Evolutionary conservation across 2,113 vertebrate genomes (phyloP).

Genomic region (Salvelinus alpinus): DNA sequence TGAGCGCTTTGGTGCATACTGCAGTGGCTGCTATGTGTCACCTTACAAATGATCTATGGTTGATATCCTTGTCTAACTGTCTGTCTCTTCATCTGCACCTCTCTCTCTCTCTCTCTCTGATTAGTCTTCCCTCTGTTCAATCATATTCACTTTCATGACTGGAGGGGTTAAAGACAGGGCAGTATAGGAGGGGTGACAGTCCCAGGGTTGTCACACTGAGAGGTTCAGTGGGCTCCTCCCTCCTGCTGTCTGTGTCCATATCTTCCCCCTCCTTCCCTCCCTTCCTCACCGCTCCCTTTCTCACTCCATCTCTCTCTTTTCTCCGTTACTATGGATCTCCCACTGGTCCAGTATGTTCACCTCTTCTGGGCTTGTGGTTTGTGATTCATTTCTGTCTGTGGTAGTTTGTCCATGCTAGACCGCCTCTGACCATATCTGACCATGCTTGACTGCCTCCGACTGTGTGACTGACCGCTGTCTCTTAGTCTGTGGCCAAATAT

Average conservation of each 20-base stretch:
- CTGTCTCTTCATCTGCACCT: not conserved
- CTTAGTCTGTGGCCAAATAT: not conserved
- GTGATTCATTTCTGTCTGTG: not conserved
- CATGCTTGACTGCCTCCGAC: not conserved
- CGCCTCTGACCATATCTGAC: constrained; percentile 5
- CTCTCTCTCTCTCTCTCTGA: not conserved
- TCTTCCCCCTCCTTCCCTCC: not conserved
- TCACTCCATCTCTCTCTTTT: not conserved
- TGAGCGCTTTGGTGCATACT: no score
- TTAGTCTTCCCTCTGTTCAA: not conserved
- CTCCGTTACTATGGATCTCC: not conserved
- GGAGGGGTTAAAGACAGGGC: not conserved
- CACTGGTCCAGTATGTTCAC: no score
- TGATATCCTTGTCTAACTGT: no score
- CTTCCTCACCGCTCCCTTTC: not conserved
- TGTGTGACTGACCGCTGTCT: not conserved
- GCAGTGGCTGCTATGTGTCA: no score
- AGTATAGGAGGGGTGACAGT: not conserved
- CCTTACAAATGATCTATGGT: no score
- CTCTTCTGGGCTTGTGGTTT: not conserved
- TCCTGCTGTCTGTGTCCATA: not conserved
- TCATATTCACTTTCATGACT: not conserved
- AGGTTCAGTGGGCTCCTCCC: not conserved
- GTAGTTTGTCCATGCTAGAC: not conserved
- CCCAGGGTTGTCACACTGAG: not conserved